Evolutionary conservation across 2,797 vertebrate genomes (phyloP).

Genomic region (Myiotriccus ornatus): DNA sequence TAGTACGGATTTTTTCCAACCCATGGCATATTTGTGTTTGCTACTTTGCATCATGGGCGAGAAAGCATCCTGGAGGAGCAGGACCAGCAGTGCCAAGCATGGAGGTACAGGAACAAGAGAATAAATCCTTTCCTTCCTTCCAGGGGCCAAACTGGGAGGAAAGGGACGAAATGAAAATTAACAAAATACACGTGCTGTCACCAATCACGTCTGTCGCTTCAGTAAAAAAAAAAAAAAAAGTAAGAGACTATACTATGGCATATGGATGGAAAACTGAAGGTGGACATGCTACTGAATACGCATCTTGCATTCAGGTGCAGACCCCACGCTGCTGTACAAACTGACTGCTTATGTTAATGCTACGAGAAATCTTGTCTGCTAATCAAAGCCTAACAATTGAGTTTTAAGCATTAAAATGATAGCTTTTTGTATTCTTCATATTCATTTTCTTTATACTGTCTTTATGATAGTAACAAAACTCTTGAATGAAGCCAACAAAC

Average conservation of each 20-base stretch:
- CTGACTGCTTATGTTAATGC: background rate
- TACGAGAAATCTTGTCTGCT: background rate
- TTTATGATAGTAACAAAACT: background rate
- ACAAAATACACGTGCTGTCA: background rate
- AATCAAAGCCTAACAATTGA: conserved; percentile 23
- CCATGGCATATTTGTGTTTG: background rate
- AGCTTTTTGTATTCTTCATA: background rate
- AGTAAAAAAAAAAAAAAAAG: background rate
- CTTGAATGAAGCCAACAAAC: background rate
- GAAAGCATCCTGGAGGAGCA: background rate
- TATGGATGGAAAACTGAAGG: background rate
- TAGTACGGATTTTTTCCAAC: background rate
- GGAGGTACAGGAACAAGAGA: background rate
- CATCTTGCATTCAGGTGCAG: background rate
- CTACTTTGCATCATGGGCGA: background rate
- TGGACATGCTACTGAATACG: background rate
- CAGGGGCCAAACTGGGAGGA: background rate
- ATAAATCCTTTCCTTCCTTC: background rate
- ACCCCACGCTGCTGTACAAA: background rate
- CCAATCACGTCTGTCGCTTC: accelerated
- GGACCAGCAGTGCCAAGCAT: background rate
- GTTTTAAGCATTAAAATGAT: conserved; percentile 26
- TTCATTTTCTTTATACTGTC: conserved; percentile 13
- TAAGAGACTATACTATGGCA: background rate
- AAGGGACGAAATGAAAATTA: background rate